Evolutionary conservation across 1,140 invertebrate genomes (phyloP).

Genomic region (Centruroides sculpturatus): DNA sequence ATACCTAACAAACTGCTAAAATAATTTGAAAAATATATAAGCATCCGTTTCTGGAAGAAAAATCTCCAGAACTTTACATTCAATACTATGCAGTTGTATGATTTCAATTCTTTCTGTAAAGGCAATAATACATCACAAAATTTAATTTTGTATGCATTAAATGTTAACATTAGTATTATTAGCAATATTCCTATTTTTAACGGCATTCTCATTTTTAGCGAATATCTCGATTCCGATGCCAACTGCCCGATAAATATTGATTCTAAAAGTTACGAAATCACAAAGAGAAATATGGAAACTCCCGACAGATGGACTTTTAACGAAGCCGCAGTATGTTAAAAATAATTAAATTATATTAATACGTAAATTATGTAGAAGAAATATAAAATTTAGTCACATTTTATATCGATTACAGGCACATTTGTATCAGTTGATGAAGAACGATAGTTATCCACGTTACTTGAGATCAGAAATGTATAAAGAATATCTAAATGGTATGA

Average conservation of each 20-base stretch:
- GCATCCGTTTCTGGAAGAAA: no score
- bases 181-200: no score
- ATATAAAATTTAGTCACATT: neutral
- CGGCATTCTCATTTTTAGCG: constrained; percentile 33
- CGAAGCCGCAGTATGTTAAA: constrained; percentile 66
- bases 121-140: no score
- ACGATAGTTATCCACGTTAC: constrained; percentile 94
- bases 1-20: no score
- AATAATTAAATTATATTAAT: neutral
- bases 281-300: constrained; percentile 55
- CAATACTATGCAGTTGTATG: no score
- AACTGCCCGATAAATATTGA: constrained; percentile 96
- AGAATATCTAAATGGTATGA: constrained; percentile 86
- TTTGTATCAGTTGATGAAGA: constrained; percentile 98
- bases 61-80: no score
- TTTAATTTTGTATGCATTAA: no score
- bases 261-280: constrained; percentile 65
- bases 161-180: no score
- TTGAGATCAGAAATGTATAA: constrained; percentile 98
- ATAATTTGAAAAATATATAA: no score
- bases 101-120: no score
- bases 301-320: constrained; percentile 90
- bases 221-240: constrained; percentile 85
- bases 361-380: neutral
- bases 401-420: constrained; percentile 52